Base-by-base conservation (phyloP, 2,797 vertebrate genomes). In the Sebastiscus albofasciatus region DNA sequence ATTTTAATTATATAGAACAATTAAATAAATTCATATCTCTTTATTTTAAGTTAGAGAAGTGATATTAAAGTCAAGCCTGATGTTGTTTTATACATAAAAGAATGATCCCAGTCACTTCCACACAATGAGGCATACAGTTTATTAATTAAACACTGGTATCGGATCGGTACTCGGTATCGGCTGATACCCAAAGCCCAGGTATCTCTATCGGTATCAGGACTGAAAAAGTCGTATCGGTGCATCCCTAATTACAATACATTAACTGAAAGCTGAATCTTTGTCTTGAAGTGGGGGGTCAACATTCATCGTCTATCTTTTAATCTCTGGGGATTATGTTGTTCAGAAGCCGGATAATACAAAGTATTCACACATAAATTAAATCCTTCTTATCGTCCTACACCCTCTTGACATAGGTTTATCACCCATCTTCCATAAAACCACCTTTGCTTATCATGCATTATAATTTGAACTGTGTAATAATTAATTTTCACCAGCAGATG, bases 401-500 rank as follows among this genome's bases (percentile, higher is more conserved):
- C 13, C 11, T 16, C 22, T 16, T 58, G 14, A 10, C 9, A 67
- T 9, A 24, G 20, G 16, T 11, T 24, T 13, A 22, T n/a, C 13
- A 54, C 16, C 16, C n/a, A 49, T 14, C n/a, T 66, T 39, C 29
- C 10, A 29, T 22, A 52, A 71, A 22, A 69, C 2, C 10, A 42
- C 6, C 27, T 34, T 31, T 33, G 5, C 10, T n/a, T 5, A 9
- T 29, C 20, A 26, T 31, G 2, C 39, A 18, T 42, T 59, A 14
- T 5, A 14, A 61, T n/a, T 8, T 8, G 3, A 27, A 14, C 1
- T 24, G 1, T 91, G 90, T 82, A 88, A 79, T 89, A 49, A 54
- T 4, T 59, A 0, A 1, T 9, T 76, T 29, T 55, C 1, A 67
- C 88, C 95, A 93, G 91, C 79, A 94, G 94, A 82, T 93, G 93